These are phyloP conservation scores for Erethizon dorsatum DNA, from an alignment of 2,797 vertebrate genomes.

Conservation along the genomic window DNA sequence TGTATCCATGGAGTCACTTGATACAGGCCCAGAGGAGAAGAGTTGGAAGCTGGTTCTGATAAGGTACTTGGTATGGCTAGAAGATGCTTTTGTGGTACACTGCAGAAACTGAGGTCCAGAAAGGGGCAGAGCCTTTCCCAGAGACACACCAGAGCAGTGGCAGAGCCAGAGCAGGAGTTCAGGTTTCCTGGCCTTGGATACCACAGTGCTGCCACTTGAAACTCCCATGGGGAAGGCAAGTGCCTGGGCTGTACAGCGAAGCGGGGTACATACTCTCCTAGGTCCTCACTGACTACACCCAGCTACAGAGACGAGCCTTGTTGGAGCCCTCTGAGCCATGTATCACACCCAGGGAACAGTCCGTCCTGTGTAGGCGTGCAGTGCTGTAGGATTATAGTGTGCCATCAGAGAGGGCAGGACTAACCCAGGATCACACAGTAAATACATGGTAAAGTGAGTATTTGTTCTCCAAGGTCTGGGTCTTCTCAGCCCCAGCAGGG, in stretches of 20 bases:
- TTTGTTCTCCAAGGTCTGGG: constrained; percentile 8
- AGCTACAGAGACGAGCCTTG: neutral
- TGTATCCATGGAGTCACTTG: neutral
- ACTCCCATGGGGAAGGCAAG: constrained; percentile 22
- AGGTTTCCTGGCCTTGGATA: neutral
- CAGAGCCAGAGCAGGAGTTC: neutral
- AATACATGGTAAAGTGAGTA: neutral
- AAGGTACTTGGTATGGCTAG: neutral
- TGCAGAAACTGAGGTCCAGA: neutral
- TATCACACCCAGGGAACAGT: neutral
- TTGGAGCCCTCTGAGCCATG: neutral
- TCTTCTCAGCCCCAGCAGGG: constrained; percentile 32
- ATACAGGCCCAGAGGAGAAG: neutral
- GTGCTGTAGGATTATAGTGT: neutral
- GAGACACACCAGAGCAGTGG: neutral
- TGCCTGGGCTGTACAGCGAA: neutral
- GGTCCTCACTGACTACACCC: neutral
- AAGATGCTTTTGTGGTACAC: constrained; percentile 51
- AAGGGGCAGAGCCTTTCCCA: neutral
- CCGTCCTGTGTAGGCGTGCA: neutral
- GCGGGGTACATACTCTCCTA: neutral
- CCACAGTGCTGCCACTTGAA: neutral
- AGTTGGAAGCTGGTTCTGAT: constrained; percentile 33
- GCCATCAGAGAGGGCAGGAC: constrained; percentile 16
- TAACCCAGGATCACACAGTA: constrained; percentile 49